Conservation (phyloP, 23 tunicate genomes). For the Ciona savignyi region DNA sequence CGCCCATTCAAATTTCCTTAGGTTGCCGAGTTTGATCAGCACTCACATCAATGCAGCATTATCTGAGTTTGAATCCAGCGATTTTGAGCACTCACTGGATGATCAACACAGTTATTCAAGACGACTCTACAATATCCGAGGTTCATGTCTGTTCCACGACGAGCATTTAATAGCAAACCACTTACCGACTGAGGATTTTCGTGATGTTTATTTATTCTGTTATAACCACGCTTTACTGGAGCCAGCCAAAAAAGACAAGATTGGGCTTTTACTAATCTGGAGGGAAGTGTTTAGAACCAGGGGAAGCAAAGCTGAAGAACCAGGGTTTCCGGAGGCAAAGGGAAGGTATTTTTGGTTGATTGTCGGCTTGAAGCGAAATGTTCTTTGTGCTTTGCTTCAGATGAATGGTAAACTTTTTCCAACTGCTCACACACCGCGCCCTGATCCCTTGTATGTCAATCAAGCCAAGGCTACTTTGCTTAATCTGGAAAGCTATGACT, state of each 20-base stretch:
- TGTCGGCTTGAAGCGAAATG: conserved; percentile 40
- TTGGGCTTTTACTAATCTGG: conserved; percentile 72
- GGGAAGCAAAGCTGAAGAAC: background rate
- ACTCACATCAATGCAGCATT: conserved; percentile 30
- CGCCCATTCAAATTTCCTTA: background rate
- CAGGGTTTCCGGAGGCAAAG: conserved; percentile 14
- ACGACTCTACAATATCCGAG: conserved; percentile 52
- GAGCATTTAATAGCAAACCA: conserved; percentile 59
- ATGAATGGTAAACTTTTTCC: conserved; percentile 51
- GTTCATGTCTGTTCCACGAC: conserved; percentile 75
- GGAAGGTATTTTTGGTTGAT: conserved; percentile 59
- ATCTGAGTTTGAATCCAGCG: conserved; percentile 75
- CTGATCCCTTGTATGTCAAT: conserved; percentile 40
- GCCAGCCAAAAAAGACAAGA: conserved; percentile 13
- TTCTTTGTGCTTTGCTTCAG: conserved; percentile 38
- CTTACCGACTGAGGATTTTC: conserved; percentile 42
- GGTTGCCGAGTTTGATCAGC: background rate
- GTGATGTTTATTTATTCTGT: conserved; percentile 46
- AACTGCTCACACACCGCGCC: conserved; percentile 49
- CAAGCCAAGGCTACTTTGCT: conserved; percentile 38
- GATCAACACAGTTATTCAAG: conserved; percentile 21
- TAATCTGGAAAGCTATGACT: conserved; percentile 25
- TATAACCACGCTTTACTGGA: conserved; percentile 42
- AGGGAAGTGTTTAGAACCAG: conserved; percentile 57
- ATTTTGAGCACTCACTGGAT: conserved; percentile 58